Percentiles rank a stretch among this genome's conserved stretches.
Evolutionary conservation across 2,113 vertebrate genomes (phyloP).

Genomic region (Barnardius zonarius): DNA sequence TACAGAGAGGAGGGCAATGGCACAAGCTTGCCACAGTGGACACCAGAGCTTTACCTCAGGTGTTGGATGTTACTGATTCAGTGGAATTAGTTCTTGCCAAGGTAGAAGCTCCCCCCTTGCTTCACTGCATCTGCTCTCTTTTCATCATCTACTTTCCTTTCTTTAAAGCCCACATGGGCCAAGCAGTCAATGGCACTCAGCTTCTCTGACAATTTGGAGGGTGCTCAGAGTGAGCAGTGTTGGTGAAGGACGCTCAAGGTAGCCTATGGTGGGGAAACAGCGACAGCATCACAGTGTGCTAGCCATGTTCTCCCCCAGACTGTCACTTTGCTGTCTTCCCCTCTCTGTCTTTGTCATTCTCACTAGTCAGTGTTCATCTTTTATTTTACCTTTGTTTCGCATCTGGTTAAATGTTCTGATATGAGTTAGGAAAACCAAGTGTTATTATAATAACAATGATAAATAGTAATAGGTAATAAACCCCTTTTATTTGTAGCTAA

Average conservation of each 20-base stretch:
- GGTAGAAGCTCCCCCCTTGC: background rate
- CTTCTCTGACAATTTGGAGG: background rate
- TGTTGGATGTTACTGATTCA: background rate
- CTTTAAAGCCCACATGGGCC: background rate
- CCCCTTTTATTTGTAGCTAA: background rate
- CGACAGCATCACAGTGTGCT: background rate
- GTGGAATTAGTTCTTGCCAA: background rate
- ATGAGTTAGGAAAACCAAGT: background rate
- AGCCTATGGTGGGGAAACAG: background rate
- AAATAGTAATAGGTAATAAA: background rate
- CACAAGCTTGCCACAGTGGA: background rate
- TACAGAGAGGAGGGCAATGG: background rate
- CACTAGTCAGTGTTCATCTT: background rate
- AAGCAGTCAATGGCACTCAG: background rate
- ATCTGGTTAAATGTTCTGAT: background rate
- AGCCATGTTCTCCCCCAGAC: background rate
- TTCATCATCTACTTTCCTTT: background rate
- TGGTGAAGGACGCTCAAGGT: background rate
- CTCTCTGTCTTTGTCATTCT: background rate
- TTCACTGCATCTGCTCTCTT: background rate
- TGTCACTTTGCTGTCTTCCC: background rate
- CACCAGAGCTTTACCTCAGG: rapidly evolving
- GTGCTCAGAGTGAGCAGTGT: background rate
- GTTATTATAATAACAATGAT: background rate
- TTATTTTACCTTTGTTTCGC: background rate